A percentile compares a stretch with the other conserved stretches of the same genome.
Conservation (phyloP, 1,140 invertebrate genomes). For the Zeugodacus cucurbitae region DNA sequence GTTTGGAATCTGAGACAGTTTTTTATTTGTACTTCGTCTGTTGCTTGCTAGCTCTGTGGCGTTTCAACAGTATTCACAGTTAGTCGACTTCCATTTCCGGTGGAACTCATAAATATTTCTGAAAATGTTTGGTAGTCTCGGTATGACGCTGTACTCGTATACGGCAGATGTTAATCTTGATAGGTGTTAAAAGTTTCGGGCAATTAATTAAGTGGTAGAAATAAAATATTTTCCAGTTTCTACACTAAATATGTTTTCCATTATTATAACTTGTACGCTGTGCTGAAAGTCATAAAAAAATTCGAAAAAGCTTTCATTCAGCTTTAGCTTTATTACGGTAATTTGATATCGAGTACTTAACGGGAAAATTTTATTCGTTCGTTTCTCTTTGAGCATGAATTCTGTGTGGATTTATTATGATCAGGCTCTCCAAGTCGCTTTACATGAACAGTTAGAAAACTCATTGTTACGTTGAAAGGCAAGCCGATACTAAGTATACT, state of each 20-base stretch:
- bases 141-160: not conserved
- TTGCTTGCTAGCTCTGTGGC: not conserved
- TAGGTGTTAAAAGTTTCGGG: conserved; percentile 19
- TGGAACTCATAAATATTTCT: conserved; percentile 15
- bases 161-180: not conserved
- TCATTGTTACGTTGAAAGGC: no score
- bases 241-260: not conserved
- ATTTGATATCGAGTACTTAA: no score
- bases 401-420: no score
- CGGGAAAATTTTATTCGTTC: no score
- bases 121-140: not conserved
- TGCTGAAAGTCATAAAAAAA: no score
- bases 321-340: no score
- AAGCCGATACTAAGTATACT: no score
- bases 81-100: conserved; percentile 26
- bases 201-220: conserved; percentile 29
- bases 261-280: not conserved
- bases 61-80: not conserved
- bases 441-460: no score
- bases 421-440: no score
- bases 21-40: no score
- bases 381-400: no score
- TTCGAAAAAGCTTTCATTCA: no score
- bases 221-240: not conserved
- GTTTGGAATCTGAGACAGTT: not conserved